Base-by-base conservation (phyloP, 2,797 vertebrate species). In the Leucoraja ocellata region DNA sequence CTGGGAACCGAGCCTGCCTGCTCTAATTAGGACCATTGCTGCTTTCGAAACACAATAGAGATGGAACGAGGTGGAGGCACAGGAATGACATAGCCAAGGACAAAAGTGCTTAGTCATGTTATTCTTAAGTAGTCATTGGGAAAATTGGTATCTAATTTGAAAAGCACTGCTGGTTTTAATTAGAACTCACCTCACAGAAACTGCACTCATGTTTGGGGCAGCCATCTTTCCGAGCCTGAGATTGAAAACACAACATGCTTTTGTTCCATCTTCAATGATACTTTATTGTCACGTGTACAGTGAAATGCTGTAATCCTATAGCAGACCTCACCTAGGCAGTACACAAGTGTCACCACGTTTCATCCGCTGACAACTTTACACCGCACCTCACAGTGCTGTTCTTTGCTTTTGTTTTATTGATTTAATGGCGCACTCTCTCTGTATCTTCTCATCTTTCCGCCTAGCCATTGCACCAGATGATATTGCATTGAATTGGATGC, bases 61-160 rank as follows among this genome's bases (percentile, higher is more conserved):
- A 84, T 61, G 46, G 23, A 39, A 61, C 23, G 28, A 28, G 81
- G 13, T 58, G 81, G 81, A 14, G 28, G 83, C 54, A 86, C 54
- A 54, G 28, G 83, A 86, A 61, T 86, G 25, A 63, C 61, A 28
- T n/a, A n/a, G 54, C 5, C 25, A 54, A 61, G 25, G 83, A n/a
- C 58, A 63, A 63, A 63, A 25, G 28, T 63, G 11, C 61, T 23
- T 61, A 16, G 54, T 86, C 23, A 4, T 54, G 23, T 63, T 86
- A 65, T 65, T 88, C n/a, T 18, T n/a, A 65, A 88, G 61, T 65
- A n/a, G 16, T n/a, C 84, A 32, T 32, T 36, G 28, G 61, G 28
- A 88, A 88, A 88, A 88, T 65, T 88, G 83, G 25, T 61, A 86
- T 86, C 25, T 61, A 86, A 63, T 86, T 86, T 61, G 83, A 86